A percentile compares a stretch with the other conserved stretches of the same genome.
These are phyloP conservation scores for Fregata magnificens DNA, from an alignment of 2,113 vertebrate species.

Conservation along the genomic window DNA sequence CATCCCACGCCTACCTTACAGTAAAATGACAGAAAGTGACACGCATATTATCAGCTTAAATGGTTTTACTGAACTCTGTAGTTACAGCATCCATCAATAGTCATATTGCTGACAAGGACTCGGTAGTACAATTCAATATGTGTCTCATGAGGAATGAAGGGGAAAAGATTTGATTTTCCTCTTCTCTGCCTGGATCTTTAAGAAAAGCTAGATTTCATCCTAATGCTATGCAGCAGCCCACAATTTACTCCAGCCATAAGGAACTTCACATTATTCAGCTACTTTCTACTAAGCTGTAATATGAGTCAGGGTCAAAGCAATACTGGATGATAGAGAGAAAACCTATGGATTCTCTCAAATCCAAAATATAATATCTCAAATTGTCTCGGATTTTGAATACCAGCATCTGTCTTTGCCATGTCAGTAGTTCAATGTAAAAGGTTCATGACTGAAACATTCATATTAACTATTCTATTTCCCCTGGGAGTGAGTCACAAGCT, in stretches of 20 bases:
- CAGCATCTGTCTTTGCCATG: not conserved
- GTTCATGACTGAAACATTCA: not conserved
- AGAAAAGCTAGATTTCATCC: not conserved
- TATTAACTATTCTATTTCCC: not conserved
- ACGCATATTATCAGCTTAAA: not conserved
- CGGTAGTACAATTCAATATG: not conserved
- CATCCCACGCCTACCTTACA: not conserved
- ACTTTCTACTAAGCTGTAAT: not conserved
- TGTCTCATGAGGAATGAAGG: not conserved
- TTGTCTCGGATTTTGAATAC: not conserved
- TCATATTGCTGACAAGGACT: not conserved
- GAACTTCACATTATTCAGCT: not conserved
- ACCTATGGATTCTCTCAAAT: not conserved
- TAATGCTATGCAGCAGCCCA: not conserved
- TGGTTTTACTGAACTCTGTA: not conserved
- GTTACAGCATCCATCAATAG: not conserved
- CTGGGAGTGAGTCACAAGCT: not conserved
- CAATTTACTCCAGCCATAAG: not conserved
- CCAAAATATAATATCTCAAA: not conserved
- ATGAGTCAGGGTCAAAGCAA: accelerated
- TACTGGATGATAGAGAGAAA: not conserved
- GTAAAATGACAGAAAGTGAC: not conserved
- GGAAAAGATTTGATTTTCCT: not conserved
- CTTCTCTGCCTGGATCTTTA: not conserved
- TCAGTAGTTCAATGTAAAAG: not conserved